phyloP scores from a whole-genome alignment of 1,140 invertebrate species.

The Aphelinus certus region DNA sequence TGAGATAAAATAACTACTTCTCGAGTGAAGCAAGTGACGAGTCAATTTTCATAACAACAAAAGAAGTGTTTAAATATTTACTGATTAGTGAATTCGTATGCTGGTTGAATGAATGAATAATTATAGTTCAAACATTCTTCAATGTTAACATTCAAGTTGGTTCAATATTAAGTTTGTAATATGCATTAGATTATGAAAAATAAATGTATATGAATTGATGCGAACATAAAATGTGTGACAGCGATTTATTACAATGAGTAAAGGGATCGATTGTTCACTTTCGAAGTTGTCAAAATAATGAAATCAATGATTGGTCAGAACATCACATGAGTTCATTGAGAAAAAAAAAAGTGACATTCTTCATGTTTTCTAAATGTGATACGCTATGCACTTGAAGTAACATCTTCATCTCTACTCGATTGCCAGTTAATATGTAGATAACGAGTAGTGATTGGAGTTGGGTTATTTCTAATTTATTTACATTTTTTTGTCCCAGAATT shows the following conservation, averaged over 20 bases:
- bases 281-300: neutral
- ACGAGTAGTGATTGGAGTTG: slow-evolving; percentile 64
- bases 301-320: slow-evolving; percentile 10
- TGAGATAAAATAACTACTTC: no score
- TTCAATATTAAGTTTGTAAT: no score
- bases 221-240: slow-evolving; percentile 14
- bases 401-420: slow-evolving; percentile 49
- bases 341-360: slow-evolving; percentile 6
- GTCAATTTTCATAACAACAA: no score
- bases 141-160: no score
- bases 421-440: slow-evolving; percentile 57
- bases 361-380: slow-evolving; percentile 31
- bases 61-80: no score
- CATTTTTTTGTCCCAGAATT: slow-evolving; percentile 40
- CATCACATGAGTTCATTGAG: neutral
- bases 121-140: no score
- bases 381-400: slow-evolving; percentile 32
- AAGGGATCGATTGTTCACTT: slow-evolving; percentile 3
- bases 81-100: no score
- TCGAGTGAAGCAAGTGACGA: no score
- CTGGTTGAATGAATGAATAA: no score
- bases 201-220: no score
- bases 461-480: slow-evolving; percentile 48
- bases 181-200: no score
- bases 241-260: slow-evolving; percentile 22